phyloP scores from a whole-genome alignment of 2,113 vertebrate species.

The Riparia riparia region DNA sequence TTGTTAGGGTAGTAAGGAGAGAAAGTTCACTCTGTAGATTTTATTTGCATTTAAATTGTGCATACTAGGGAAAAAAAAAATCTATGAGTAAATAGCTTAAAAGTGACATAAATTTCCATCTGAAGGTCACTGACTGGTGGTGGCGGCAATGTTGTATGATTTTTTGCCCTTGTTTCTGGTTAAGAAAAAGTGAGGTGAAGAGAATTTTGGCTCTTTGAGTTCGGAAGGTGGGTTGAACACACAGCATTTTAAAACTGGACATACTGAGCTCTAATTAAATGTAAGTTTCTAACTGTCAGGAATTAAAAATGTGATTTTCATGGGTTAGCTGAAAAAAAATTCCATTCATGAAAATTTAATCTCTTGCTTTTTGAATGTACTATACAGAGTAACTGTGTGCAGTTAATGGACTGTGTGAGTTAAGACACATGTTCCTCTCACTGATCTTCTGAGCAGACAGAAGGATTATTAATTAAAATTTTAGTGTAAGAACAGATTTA shows the following conservation, averaged over 20 bases:
- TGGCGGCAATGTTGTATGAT: not conserved
- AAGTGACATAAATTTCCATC: not conserved
- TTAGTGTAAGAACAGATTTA: not conserved
- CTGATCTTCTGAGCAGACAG: not conserved
- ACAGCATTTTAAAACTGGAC: not conserved
- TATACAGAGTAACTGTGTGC: not conserved
- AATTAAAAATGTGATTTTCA: not conserved
- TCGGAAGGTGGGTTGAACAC: not conserved
- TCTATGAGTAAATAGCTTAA: not conserved
- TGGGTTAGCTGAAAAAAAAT: not conserved
- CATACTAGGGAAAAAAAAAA: not conserved
- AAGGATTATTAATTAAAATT: not conserved
- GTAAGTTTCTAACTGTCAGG: not conserved
- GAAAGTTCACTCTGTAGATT: not conserved
- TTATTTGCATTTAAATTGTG: not conserved
- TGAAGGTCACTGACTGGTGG: not conserved
- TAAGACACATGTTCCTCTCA: not conserved
- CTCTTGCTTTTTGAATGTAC: not conserved
- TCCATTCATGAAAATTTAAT: not conserved
- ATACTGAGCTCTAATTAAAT: not conserved
- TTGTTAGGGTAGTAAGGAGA: not conserved
- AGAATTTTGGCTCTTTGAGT: not conserved
- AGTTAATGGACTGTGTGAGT: not conserved
- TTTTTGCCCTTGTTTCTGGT: not conserved
- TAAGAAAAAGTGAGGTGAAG: not conserved